Conservation (phyloP, 64 coral and sea anemone species). For the Montipora cactus region DNA sequence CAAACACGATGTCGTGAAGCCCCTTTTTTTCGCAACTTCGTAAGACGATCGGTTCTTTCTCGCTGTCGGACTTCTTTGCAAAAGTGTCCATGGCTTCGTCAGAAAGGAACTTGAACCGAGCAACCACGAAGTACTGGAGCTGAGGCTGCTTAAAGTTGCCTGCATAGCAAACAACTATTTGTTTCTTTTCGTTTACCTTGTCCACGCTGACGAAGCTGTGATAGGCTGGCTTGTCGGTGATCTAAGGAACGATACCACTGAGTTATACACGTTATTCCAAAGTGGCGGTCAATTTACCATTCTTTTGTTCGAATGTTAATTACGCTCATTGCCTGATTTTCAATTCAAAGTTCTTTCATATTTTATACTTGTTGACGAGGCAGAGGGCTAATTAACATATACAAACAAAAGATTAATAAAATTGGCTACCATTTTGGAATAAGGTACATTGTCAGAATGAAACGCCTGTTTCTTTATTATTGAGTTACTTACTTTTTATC, state of each 20-base stretch:
- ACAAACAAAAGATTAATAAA: too few relatives aligned
- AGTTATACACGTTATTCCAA: neutral
- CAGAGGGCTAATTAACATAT: too few relatives aligned
- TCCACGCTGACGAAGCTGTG: constrained; percentile 50
- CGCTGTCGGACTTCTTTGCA: neutral
- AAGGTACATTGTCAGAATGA: too few relatives aligned
- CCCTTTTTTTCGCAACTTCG: neutral
- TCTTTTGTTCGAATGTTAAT: too few relatives aligned
- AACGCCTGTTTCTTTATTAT: too few relatives aligned
- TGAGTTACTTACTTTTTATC: too few relatives aligned
- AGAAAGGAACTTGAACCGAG: constrained; percentile 9
- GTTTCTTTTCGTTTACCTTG: neutral
- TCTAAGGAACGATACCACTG: neutral
- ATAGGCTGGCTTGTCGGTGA: constrained; percentile 22
- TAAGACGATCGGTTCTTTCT: constrained; percentile 7
- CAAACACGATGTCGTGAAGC: constrained; percentile 62
- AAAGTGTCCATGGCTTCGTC: neutral
- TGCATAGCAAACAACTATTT: constrained; percentile 42
- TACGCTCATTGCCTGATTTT: too few relatives aligned
- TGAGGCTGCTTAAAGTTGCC: constrained; percentile 34
- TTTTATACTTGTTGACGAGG: too few relatives aligned
- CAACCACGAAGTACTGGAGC: constrained; percentile 31
- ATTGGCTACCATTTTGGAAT: too few relatives aligned
- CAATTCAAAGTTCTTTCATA: too few relatives aligned
- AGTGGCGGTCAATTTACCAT: too few relatives aligned